A percentile compares a stretch with the other conserved stretches of the same genome.
Evolutionary conservation across 2,888 invertebrate species (phyloP).

Genomic region (Pseudococcus viburni): DNA sequence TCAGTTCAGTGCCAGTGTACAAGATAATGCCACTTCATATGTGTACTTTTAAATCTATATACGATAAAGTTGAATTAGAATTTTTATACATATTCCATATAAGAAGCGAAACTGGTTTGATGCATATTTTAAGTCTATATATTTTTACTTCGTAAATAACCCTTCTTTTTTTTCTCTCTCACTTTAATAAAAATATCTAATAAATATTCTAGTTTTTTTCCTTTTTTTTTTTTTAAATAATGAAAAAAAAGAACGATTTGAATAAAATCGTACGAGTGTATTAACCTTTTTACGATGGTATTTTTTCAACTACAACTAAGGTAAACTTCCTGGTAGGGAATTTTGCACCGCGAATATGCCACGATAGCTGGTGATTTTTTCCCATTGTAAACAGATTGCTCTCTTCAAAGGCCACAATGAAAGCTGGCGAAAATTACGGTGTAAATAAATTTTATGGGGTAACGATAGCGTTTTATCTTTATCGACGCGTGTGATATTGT

Average conservation of each 20-base stretch:
- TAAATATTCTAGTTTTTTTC: constrained; percentile 49
- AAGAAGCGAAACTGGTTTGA: constrained; percentile 48
- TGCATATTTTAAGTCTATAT: constrained; percentile 50
- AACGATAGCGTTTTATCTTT: constrained; percentile 42
- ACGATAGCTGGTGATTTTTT: not conserved
- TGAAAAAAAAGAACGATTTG: constrained; percentile 1
- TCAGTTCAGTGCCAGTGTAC: constrained; percentile 13
- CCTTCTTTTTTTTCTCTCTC: not conserved
- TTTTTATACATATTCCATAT: constrained; percentile 49
- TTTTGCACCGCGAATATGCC: not conserved
- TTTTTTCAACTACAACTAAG: not conserved
- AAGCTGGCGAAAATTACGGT: constrained; percentile 15
- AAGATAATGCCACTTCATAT: constrained; percentile 51
- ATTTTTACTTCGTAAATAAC: constrained; percentile 45
- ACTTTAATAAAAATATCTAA: constrained; percentile 52
- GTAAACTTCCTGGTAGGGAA: constrained; percentile 2
- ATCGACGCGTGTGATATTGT: constrained; percentile 43
- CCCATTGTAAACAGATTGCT: not conserved
- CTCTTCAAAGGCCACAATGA: constrained; percentile 9
- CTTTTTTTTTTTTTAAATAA: constrained; percentile 2
- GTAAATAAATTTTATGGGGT: constrained; percentile 40
- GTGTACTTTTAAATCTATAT: constrained; percentile 29
- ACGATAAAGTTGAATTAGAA: constrained; percentile 20
- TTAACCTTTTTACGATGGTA: constrained; percentile 32
- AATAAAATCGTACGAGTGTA: constrained; percentile 49